Conservation (phyloP, 1,140 invertebrate genomes). For the Sarcophaga peregrina region DNA sequence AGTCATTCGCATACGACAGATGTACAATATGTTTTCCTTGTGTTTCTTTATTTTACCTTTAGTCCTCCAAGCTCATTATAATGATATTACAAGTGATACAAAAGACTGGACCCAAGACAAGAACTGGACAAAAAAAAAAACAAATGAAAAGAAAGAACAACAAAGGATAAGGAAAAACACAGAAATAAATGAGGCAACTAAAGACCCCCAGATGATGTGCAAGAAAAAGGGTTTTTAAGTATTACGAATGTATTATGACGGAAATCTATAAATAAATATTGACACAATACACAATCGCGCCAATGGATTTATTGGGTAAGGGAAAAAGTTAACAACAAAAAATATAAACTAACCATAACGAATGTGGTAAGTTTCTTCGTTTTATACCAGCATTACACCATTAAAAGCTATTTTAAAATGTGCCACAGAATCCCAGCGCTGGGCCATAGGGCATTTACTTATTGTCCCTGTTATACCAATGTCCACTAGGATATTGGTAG, state of each 20-base stretch:
- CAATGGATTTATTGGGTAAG: neutral
- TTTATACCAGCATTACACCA: too few species aligned
- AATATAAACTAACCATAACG: too few species aligned
- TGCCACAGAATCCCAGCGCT: too few species aligned
- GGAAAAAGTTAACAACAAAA: neutral
- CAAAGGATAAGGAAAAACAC: neutral
- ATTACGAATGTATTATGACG: neutral
- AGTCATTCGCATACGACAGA: neutral
- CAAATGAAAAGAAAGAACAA: neutral
- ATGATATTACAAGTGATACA: neutral
- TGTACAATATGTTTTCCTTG: neutral
- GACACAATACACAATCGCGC: neutral
- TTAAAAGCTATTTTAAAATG: too few species aligned
- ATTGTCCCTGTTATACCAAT: too few species aligned
- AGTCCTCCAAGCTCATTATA: neutral
- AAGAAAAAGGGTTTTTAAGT: neutral
- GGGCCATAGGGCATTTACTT: too few species aligned
- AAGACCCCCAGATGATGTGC: neutral
- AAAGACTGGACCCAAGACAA: too few species aligned
- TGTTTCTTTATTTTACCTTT: neutral
- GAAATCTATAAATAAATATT: constrained; percentile 16
- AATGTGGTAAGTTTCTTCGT: too few species aligned
- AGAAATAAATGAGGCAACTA: too few species aligned
- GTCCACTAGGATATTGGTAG: too few species aligned
- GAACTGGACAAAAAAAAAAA: neutral